phyloP scores from a whole-genome alignment of 2,888 invertebrate species.

The Philereme vetulata region DNA sequence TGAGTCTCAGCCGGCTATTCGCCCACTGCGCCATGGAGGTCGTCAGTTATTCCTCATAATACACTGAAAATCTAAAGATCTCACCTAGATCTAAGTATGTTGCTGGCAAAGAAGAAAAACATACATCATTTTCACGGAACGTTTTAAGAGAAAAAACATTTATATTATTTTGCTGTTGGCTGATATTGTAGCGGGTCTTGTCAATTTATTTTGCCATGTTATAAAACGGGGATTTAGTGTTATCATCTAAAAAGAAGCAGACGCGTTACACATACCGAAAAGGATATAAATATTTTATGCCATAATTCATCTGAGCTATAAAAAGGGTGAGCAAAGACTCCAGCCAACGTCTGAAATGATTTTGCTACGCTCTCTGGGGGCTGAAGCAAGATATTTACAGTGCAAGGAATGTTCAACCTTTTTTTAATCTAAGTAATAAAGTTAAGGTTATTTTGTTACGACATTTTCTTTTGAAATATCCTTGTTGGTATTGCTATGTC shows the following conservation, averaged over 20 bases:
- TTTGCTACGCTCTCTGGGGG: conserved; percentile 59
- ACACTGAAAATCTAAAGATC: conserved; percentile 1
- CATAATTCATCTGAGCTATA: conserved; percentile 75
- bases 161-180: conserved; percentile 42
- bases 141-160: conserved; percentile 27
- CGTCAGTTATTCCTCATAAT: not conserved
- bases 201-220: conserved; percentile 60
- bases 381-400: conserved; percentile 47
- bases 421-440: conserved; percentile 58
- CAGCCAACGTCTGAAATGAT: conserved; percentile 59
- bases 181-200: conserved; percentile 48
- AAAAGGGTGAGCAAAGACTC: conserved; percentile 69
- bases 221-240: conserved; percentile 68
- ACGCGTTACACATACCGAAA: conserved; percentile 70
- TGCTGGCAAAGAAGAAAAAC: conserved; percentile 18
- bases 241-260: conserved; percentile 70
- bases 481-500: not conserved
- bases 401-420: conserved; percentile 53
- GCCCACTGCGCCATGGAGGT: too few species aligned
- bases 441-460: conserved; percentile 45
- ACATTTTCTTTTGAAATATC: conserved; percentile 33
- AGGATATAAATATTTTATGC: conserved; percentile 78
- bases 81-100: not conserved
- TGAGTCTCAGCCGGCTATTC: too few species aligned
- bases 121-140: conserved; percentile 22